Base-by-base conservation (phyloP, 1,140 invertebrate species). In the Orius laevigatus region DNA sequence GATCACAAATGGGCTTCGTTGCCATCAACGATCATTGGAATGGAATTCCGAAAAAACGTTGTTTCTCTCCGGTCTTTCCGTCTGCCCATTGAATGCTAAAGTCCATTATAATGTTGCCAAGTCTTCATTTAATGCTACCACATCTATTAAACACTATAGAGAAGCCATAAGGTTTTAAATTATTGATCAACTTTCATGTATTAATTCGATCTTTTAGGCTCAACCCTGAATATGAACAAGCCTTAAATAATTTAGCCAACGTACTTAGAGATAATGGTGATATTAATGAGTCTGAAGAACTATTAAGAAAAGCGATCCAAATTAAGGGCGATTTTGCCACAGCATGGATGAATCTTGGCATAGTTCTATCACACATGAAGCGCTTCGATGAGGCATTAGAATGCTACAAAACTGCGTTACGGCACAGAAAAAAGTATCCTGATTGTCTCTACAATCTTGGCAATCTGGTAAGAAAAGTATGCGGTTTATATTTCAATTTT, bases 331-430 rank as follows among this genome's bases (percentile, higher is more conserved):
- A 86, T 59, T 97, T 96, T 74, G 81, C 92, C 5, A 82, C 88
- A 11, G 92, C 90, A 2, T 97, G 91, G 91, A 97, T 96, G 91
- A 97, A 98, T 68, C 68, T 96, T 15, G 92, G 91, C 10, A 95
- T 95, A 56, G 81, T 94, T 39, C 70, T 92, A 51, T 78, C 87
- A 2, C 72, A 75, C 11, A 65, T 79, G 36, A 78, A 80, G 51
- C 75, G 81, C 55, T 75, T 74, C 51, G 58, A 73, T 12, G 76
- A 84, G 59, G 79, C 90, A 2, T 73, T 91, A 60, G 58, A 62
- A 11, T 84, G 87, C 59, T 96, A 94, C 59, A 66, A 74, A 54
- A 81, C 66, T 38, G 90, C 89, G 3, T 63, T 96, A 1, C 68
- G 61, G 31, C 71, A 84, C 62, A 70, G 89, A 48, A 72, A 67